These are phyloP conservation scores for Parazoanthus swiftii DNA, from an alignment of 92 coral and sea anemone genomes.

Conservation along the genomic window DNA sequence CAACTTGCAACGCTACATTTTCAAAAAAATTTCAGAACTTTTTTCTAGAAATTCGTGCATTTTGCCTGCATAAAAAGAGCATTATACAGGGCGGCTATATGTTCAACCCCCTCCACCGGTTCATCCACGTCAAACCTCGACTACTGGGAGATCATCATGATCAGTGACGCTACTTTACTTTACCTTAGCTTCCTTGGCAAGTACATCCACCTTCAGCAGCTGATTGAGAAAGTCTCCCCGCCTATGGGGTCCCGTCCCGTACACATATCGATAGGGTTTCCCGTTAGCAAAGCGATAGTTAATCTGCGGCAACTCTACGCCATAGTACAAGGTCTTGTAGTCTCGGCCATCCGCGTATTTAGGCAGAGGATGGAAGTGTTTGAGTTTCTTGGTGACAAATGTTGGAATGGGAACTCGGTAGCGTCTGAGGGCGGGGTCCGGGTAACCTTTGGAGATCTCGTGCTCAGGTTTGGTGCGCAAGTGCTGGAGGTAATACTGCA, in stretches of 20 bases:
- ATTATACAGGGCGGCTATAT: too few species aligned
- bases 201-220: slow-evolving; percentile 83
- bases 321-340: slow-evolving; percentile 77
- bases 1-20: too few species aligned
- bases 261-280: slow-evolving; percentile 77
- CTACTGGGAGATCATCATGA: not conserved
- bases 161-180: not conserved
- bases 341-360: slow-evolving; percentile 73
- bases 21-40: too few species aligned
- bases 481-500: slow-evolving; percentile 88
- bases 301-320: slow-evolving; percentile 86
- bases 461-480: slow-evolving; percentile 83
- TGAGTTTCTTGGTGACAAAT: slow-evolving; percentile 31
- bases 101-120: too few species aligned
- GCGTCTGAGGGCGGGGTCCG: slow-evolving; percentile 89
- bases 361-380: slow-evolving; percentile 58
- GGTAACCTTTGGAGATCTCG: slow-evolving; percentile 85
- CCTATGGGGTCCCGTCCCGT: slow-evolving; percentile 77
- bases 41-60: too few species aligned
- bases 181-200: slow-evolving; percentile 78
- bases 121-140: not conserved
- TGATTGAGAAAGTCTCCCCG: slow-evolving; percentile 93
- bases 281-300: slow-evolving; percentile 84
- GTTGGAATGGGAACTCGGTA: slow-evolving; percentile 79
- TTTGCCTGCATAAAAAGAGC: too few species aligned